Conservation (phyloP, 2,888 invertebrate genomes). For the Parelbella ahira region DNA sequence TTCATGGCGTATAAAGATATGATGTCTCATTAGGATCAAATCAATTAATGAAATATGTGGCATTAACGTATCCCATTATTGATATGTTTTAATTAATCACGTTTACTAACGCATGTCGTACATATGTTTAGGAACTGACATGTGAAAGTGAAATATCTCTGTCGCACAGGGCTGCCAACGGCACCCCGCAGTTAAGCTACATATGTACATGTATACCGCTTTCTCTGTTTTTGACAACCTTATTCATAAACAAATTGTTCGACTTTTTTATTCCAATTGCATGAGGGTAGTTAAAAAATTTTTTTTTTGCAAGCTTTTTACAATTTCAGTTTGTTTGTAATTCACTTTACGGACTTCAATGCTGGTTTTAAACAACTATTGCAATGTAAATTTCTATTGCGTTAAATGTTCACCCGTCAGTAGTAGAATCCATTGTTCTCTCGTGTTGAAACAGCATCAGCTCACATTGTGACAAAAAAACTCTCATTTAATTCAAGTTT, state of each 20-base stretch:
- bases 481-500: too few relatives aligned
- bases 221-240: conserved; percentile 58
- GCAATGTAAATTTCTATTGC: conserved; percentile 6
- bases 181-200: conserved; percentile 39
- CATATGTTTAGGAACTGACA: conserved; percentile 31
- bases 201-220: too few relatives aligned
- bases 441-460: background rate
- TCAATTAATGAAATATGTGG: conserved; percentile 40
- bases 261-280: conserved; percentile 40
- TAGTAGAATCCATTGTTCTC: conserved; percentile 7
- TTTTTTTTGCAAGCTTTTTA: conserved; percentile 5
- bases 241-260: conserved; percentile 45
- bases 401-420: conserved; percentile 3
- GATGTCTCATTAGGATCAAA: too few relatives aligned
- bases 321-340: conserved; percentile 15
- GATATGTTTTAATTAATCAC: conserved; percentile 41
- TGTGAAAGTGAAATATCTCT: conserved; percentile 46
- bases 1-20: too few relatives aligned
- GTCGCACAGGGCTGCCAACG: conserved; percentile 40
- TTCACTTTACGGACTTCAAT: conserved; percentile 6
- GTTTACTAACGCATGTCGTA: conserved; percentile 36
- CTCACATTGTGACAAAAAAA: background rate
- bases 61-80: conserved; percentile 27
- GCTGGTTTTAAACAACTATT: conserved; percentile 5
- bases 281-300: conserved; percentile 31